Evolutionary conservation across 2,888 invertebrate species (phyloP), one percentile per base, ranked within the genome.

Genomic region (Thelaira solivaga): DNA sequence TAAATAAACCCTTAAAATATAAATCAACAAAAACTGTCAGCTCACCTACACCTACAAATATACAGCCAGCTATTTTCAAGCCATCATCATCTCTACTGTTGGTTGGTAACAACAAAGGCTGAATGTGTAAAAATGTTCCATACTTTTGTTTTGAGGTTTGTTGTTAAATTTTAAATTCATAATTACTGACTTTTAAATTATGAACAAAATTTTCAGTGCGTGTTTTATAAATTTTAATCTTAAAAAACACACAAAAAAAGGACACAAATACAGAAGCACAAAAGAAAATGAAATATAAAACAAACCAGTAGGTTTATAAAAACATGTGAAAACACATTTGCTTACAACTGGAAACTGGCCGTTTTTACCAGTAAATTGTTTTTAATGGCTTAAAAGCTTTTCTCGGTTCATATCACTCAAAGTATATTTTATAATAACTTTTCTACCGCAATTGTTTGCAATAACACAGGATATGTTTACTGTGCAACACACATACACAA

Each of bases 311-410:
- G n/a, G n/a, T n/a, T n/a, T n/a, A n/a, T n/a, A n/a, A n/a, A 31
- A 2, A 68, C 18, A 45, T 11, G 41, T 4, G 45, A 16, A 13
- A 6, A 31, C 16, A 20, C 20, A 53, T 61, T 22, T 10, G 22
- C 34, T 47, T 53, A 45, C 18, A 22, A 29, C 7, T 13, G 3
- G 16, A 59, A 26, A 49, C 26, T 57, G n/a, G 39, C 62, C 31
- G 22, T 43, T 64, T n/a, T 57, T 43, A 64, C 10, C 39, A 77
- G 61, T 57, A 76, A 64, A 73, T 62, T 31, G 62, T 68, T 69
- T 68, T 84, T 85, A 85, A 85, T 85, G 84, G 83, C 83, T 85
- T 85, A 85, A 85, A 85, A 85, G 85, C 85, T 85, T 85, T 85
- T 85, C 82, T 85, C 82, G 85, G 85, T 85, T 82, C 83, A 83